A percentile compares a stretch with the other conserved stretches of the same genome.
phyloP scores from a whole-genome alignment of 1,140 invertebrate genomes.

The Caenorhabditis inopinata region DNA sequence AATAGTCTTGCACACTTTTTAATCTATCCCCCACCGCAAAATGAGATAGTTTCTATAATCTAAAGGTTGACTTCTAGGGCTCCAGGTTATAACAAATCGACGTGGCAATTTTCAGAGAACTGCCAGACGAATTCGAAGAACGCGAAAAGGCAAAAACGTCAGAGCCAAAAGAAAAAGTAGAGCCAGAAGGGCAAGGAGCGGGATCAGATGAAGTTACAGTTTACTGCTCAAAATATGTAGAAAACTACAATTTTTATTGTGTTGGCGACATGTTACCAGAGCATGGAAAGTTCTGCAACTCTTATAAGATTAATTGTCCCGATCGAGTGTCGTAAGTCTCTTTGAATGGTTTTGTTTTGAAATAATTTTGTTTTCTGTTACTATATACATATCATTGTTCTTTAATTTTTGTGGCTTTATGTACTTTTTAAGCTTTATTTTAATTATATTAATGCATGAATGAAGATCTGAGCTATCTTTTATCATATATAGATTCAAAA shows the following conservation, averaged over 20 bases:
- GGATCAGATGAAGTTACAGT: background rate
- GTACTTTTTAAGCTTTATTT: too few relatives aligned
- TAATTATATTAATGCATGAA: too few relatives aligned
- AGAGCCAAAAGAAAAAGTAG: background rate
- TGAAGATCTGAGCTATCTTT: too few relatives aligned
- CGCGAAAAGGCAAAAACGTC: background rate
- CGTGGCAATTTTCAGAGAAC: background rate
- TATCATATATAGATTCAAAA: too few relatives aligned
- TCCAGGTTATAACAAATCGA: too few relatives aligned
- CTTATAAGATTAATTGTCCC: conserved; percentile 47
- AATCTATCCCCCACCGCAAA: too few relatives aligned
- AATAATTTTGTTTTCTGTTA: background rate
- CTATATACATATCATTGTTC: background rate
- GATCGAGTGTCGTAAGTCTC: conserved; percentile 44
- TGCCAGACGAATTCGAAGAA: background rate
- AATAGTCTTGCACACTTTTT: too few relatives aligned
- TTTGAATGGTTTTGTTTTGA: background rate
- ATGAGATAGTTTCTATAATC: too few relatives aligned
- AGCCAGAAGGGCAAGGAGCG: background rate
- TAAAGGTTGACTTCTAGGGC: too few relatives aligned
- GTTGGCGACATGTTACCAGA: conserved; percentile 32
- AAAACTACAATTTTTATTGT: conserved; percentile 46
- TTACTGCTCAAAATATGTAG: conserved; percentile 41
- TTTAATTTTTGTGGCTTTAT: too few relatives aligned
- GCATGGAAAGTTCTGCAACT: conserved; percentile 43